Evolutionary conservation across 2,113 vertebrate genomes (phyloP).

Genomic region (Oceanodroma tethys): DNA sequence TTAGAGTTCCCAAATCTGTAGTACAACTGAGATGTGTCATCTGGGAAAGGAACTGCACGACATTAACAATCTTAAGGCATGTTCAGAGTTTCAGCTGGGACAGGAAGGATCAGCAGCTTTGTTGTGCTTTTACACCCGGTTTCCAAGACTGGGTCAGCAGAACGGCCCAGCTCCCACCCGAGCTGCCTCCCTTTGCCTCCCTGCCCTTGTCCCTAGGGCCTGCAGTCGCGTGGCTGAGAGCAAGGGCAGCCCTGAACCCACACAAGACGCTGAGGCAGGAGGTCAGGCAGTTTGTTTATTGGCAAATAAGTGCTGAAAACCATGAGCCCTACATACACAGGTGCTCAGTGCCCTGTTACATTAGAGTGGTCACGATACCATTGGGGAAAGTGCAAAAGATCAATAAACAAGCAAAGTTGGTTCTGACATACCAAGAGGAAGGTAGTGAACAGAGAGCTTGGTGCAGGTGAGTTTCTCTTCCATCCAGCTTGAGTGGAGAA

Average conservation of each 20-base stretch:
- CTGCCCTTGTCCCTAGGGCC: background rate
- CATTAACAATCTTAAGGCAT: background rate
- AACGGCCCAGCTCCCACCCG: background rate
- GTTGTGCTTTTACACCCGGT: background rate
- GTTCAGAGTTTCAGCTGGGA: background rate
- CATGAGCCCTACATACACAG: slow-evolving; percentile 18
- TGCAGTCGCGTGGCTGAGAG: fast-evolving
- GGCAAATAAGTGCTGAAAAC: slow-evolving; percentile 63
- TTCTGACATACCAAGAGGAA: slow-evolving; percentile 6
- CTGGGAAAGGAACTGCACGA: background rate
- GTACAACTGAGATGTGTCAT: background rate
- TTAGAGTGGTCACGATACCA: slow-evolving; percentile 26
- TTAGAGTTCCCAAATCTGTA: background rate
- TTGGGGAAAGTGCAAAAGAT: slow-evolving; percentile 56
- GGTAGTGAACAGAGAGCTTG: background rate
- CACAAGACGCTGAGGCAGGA: background rate
- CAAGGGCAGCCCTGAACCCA: background rate
- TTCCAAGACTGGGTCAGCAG: background rate
- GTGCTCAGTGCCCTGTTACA: slow-evolving; percentile 52
- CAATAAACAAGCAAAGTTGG: slow-evolving; percentile 48
- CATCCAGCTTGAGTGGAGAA: background rate
- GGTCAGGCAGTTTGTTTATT: slow-evolving; percentile 62
- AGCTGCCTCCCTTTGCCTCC: background rate
- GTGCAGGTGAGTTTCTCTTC: background rate
- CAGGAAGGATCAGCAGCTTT: background rate